phyloP scores from a whole-genome alignment of 2,113 vertebrate genomes.

The Gila orcuttii region DNA sequence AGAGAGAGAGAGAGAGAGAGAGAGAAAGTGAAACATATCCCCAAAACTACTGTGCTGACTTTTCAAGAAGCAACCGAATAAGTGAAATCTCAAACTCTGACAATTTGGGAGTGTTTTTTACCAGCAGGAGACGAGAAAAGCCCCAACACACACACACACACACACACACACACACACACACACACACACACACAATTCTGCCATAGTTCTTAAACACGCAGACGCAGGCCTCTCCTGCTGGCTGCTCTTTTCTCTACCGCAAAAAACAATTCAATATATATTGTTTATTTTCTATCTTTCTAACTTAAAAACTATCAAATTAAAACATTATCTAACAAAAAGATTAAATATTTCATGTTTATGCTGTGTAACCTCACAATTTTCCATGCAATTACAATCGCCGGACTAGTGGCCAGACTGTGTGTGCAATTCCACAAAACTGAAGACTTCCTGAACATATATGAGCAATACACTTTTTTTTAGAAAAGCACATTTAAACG shows the following conservation, averaged over 20 bases:
- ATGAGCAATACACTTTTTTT: too few relatives aligned
- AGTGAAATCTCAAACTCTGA: background rate
- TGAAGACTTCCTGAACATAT: too few relatives aligned
- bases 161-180: background rate
- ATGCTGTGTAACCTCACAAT: too few relatives aligned
- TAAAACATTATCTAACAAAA: too few relatives aligned
- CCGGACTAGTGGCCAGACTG: too few relatives aligned
- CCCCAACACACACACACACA: background rate
- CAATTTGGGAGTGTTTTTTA: conserved; percentile 12
- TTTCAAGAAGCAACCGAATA: background rate
- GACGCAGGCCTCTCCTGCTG: background rate
- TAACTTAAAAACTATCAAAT: too few relatives aligned
- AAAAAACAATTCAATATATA: background rate
- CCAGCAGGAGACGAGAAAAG: conserved; percentile 14
- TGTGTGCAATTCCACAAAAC: too few relatives aligned
- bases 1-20: background rate
- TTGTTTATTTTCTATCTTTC: background rate
- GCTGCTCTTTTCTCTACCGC: conserved; percentile 8
- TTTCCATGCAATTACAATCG: too few relatives aligned
- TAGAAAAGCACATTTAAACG: too few relatives aligned
- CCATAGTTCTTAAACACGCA: background rate
- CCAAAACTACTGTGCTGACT: background rate
- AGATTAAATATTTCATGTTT: too few relatives aligned
- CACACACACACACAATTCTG: background rate
- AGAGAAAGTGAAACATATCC: background rate